Conservation (phyloP, 2,888 invertebrate species). For the Stenichneumon culpator region DNA sequence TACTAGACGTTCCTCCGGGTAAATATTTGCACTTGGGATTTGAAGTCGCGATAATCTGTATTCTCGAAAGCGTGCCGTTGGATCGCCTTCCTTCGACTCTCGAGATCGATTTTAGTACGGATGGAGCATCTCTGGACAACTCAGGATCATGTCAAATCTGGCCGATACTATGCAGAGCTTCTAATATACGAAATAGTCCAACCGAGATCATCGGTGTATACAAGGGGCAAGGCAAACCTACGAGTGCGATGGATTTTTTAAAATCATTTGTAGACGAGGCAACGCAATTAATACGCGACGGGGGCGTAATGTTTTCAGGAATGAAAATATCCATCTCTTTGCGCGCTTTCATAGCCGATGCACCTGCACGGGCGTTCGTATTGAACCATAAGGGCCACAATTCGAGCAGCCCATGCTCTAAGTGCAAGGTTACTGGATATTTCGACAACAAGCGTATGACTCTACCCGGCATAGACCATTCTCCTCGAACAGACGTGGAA, state of each 20-base stretch:
- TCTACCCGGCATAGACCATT: slow-evolving; percentile 60
- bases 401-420: no score
- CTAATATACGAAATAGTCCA: slow-evolving; percentile 27
- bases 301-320: slow-evolving; percentile 47
- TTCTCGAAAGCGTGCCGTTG: slow-evolving; percentile 18
- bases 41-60: slow-evolving; percentile 23
- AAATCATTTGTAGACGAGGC: slow-evolving; percentile 63
- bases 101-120: slow-evolving; percentile 60
- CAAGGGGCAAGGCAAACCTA: slow-evolving; percentile 66
- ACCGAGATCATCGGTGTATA: slow-evolving; percentile 69
- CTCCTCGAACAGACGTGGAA: slow-evolving; percentile 61
- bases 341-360: slow-evolving; percentile 61
- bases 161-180: slow-evolving; percentile 65
- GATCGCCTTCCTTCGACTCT: slow-evolving; percentile 25
- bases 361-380: no score
- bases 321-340: slow-evolving; percentile 49
- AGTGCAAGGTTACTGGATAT: slow-evolving; percentile 62
- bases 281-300: slow-evolving; percentile 36
- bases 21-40: neutral
- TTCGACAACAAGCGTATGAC: slow-evolving; percentile 46
- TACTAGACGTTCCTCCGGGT: slow-evolving; percentile 46
- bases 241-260: slow-evolving; percentile 61
- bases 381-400: no score
- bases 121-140: slow-evolving; percentile 48
- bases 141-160: slow-evolving; percentile 60